Evolutionary conservation across 2,888 invertebrate species (phyloP), one percentile per base, ranked within the genome.

Genomic region (Eumerus sabulonum): DNA sequence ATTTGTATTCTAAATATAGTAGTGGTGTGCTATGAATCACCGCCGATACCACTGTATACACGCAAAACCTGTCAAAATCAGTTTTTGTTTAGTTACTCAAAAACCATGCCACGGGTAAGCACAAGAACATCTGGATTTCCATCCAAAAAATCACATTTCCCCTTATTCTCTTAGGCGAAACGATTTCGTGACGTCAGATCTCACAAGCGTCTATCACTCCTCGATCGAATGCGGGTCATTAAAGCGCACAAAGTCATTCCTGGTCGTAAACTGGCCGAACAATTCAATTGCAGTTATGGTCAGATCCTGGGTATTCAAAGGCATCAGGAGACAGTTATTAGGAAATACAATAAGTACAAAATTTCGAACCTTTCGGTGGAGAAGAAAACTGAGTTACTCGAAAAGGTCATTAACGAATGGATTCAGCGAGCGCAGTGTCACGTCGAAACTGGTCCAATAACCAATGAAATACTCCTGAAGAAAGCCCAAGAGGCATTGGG

Each of bases 341-440:
- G 17, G 5, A 38, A 48, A 50, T 66, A 66, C 16, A 44, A 19
- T 27, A 40, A 38, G 44, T 1, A 9, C 36, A 9, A 48, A 17
- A 59, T 12, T 35, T 3, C 42, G 11, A 12, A 44, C 7, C 40
- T 40, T 3, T 40, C 40, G 1, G 14, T 38, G 1, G 36, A 42
- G 0, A 27, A 57, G 50, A 12, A 56, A 12, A n/a, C 18, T 0
- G 14, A 1, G 2, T 11, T 76, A 1, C 9, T 76, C 9, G 76
- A 76, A 11, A 64, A 51, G 45, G 47, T 76, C 2, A 50, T 76
- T 0, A 64, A 19, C 48, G 76, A 76, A 54, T 71, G 76, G 76
- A 64, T 76, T 45, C 63, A 45, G 16, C 63, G 76, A 5, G 71
- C 76, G 0, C 76, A 76, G 12, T 40, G 44, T 13, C 19, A 53